Conservation (phyloP, 2,113 vertebrate species). For the Pachyramphus minor region DNA sequence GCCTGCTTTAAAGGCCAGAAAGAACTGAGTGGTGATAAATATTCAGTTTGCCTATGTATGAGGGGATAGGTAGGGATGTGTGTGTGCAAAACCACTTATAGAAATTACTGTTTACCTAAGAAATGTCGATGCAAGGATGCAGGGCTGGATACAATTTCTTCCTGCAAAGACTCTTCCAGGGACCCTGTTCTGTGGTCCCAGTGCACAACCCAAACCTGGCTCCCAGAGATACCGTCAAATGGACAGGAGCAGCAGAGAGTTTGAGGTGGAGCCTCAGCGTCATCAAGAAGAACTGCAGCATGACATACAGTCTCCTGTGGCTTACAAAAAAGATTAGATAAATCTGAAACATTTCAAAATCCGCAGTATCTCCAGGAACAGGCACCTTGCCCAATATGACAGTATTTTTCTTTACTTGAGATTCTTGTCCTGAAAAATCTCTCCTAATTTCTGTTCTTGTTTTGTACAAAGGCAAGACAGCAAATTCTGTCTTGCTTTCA, state of each 20-base stretch:
- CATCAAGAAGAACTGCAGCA: neutral
- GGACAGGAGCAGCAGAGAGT: neutral
- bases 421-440: neutral
- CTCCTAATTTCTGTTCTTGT: neutral
- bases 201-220: neutral
- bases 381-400: neutral
- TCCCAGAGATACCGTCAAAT: neutral
- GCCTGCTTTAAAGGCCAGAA: neutral
- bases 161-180: neutral
- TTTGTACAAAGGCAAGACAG: neutral
- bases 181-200: neutral
- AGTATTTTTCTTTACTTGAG: neutral
- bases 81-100: neutral
- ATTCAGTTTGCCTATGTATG: neutral
- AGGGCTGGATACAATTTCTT: neutral
- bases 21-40: neutral
- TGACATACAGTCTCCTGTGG: neutral
- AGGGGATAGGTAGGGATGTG: neutral
- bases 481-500: neutral
- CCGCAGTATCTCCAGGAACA: neutral
- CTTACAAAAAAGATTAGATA: neutral
- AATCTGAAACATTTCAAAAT: conserved; percentile 26
- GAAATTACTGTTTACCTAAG: neutral
- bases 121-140: neutral
- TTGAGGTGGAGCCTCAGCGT: neutral